Base-by-base conservation (phyloP, 2,888 invertebrate genomes). In the Hedychridium roseum region DNA sequence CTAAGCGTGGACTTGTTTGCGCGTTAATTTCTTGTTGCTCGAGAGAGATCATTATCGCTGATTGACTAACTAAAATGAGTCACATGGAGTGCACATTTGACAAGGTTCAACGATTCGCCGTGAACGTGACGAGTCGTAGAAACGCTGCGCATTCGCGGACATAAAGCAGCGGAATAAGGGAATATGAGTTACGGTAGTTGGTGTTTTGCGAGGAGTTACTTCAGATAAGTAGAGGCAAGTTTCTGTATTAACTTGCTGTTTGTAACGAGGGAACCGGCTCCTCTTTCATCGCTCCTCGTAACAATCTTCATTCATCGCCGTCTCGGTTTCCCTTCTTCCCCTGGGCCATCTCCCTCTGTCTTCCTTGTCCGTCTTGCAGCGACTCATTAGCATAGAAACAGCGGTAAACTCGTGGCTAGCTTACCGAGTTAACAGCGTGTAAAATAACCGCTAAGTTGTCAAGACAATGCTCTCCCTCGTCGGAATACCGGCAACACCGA, bases 401-500 rank as follows among this genome's bases (percentile, higher is more conserved):
- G 74, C 74, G 73, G 74, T 77, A 75, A 76, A 77, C 74, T 75
- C 70, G 66, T 61, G 68, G 66, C 70, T 73, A 75, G 73, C 74
- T 77, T 76, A 76, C 73, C 70, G 72, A 78, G 75, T 68, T 76
- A 78, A 78, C 78, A 77, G 78, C 75, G 78, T 78, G 78, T 78
- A 78, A 78, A 78, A 78, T 78, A 78, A 78, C 77, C 77, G 75
- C 78, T 78, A 78, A 78, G 78, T 78, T 78, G 76, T 75, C 71
- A 70, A 71, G 77, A 78, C 78, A 78, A 78, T 78, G 72, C 67
- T 60, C 43, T 55, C 31, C 1, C 41, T 31, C 17, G 12, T 27
- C 26, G 11, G 11, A 17, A 5, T 26, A 27, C 28, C 9, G 30
- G 17, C 40, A 17, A 18, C 27, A 27, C 43, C 44, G 34, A 47